Evolutionary conservation across 2,113 vertebrate genomes (phyloP).

Genomic region (Elgaria multicarinata): DNA sequence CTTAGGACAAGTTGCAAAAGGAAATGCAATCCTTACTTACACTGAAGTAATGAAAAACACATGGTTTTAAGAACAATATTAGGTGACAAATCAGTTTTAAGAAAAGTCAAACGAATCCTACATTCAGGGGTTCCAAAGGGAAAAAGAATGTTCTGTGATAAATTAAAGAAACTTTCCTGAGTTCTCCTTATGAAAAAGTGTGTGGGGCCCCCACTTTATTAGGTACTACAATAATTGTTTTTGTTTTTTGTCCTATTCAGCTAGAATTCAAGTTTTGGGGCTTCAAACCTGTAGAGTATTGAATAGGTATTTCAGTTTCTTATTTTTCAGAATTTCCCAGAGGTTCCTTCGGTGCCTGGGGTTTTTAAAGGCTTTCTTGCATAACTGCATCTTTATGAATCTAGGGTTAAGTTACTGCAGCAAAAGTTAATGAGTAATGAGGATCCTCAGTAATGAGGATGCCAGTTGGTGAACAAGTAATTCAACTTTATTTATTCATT

Average conservation of each 20-base stretch:
- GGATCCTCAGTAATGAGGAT: background rate
- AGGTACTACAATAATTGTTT: background rate
- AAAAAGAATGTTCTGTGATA: background rate
- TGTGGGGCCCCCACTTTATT: background rate
- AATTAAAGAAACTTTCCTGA: rapidly evolving
- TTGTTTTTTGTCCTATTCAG: background rate
- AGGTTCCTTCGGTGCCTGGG: background rate
- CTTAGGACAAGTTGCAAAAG: background rate
- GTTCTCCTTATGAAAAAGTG: rapidly evolving
- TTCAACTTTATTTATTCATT: background rate
- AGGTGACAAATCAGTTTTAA: background rate
- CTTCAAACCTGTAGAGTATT: background rate
- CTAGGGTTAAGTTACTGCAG: background rate
- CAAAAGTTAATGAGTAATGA: rapidly evolving
- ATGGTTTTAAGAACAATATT: slow-evolving; percentile 17
- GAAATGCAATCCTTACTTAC: slow-evolving; percentile 1
- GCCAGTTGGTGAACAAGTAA: background rate
- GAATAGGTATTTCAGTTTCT: background rate
- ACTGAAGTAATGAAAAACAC: slow-evolving; percentile 2
- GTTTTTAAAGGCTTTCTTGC: background rate
- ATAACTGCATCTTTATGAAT: background rate
- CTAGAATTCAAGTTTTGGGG: background rate
- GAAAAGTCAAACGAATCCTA: background rate
- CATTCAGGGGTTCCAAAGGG: background rate
- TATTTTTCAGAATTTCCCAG: background rate